Conservation (phyloP, 1,140 invertebrate genomes). For the Pachyrhynchus sulphureomaculatus region DNA sequence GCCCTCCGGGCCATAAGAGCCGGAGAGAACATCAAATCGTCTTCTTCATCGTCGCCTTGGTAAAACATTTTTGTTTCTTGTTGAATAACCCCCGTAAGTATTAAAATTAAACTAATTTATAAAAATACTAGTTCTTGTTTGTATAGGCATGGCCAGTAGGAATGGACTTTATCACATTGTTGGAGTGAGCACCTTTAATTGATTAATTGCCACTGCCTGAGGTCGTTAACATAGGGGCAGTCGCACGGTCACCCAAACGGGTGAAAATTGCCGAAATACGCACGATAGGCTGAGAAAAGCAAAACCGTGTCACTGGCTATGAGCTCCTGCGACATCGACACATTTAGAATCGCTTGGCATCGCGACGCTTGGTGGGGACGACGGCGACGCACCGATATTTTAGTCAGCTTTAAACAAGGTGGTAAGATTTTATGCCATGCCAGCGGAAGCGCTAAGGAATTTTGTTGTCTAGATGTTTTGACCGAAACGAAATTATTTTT, state of each 20-base stretch:
- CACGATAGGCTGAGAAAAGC: constrained; percentile 1
- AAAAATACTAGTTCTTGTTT: neutral
- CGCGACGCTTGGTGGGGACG: constrained; percentile 12
- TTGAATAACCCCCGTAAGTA: neutral
- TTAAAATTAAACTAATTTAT: neutral
- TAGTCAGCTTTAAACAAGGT: neutral
- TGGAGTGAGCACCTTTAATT: constrained; percentile 15
- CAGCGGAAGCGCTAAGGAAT: constrained; percentile 9
- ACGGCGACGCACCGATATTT: constrained; percentile 2
- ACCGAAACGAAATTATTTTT: too few relatives aligned
- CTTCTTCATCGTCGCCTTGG: constrained; percentile 70
- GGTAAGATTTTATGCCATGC: constrained; percentile 6
- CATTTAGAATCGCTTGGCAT: constrained; percentile 43
- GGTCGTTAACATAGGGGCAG: neutral
- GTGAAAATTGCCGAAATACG: constrained; percentile 23
- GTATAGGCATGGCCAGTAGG: constrained; percentile 5
- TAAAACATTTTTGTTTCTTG: constrained; percentile 59
- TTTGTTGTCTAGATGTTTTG: neutral
- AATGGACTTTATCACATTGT: constrained; percentile 20
- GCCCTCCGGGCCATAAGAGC: constrained; percentile 78
- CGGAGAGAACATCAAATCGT: constrained; percentile 81
- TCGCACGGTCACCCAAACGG: neutral
- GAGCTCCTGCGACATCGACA: constrained; percentile 32
- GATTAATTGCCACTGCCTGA: neutral
- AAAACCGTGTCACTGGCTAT: constrained; percentile 20